phyloP scores from a whole-genome alignment of 2,113 vertebrate species.

The Bubo scandiacus region DNA sequence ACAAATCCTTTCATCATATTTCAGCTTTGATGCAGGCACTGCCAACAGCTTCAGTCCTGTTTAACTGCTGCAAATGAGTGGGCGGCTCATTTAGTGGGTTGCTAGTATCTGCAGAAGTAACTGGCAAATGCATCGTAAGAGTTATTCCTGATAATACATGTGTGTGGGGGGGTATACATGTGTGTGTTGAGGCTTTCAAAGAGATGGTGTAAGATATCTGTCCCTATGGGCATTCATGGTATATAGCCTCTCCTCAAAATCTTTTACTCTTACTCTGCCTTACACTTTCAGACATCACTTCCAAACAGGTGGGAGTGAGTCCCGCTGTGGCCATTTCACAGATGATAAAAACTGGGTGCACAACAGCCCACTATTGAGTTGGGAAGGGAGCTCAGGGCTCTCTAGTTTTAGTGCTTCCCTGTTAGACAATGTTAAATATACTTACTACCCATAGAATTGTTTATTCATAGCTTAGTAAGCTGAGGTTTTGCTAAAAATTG shows the following conservation, averaged over 20 bases:
- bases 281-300: not conserved
- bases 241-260: not conserved
- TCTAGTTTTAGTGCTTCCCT: not conserved
- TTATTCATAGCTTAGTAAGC: not conserved
- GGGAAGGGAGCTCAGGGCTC: not conserved
- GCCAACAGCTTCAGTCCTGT: not conserved
- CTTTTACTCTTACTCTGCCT: not conserved
- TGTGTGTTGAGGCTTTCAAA: not conserved
- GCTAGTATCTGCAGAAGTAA: not conserved
- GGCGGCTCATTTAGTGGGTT: not conserved
- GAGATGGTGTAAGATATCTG: not conserved
- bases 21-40: not conserved
- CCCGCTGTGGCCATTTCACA: not conserved
- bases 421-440: not conserved
- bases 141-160: not conserved
- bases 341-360: not conserved
- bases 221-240: not conserved
- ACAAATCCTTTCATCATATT: not conserved
- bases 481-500: not conserved
- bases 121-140: not conserved
- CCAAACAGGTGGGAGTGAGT: not conserved
- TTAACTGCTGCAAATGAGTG: not conserved
- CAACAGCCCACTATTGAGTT: not conserved
- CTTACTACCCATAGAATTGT: not conserved
- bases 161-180: not conserved